A percentile compares a stretch with the other conserved stretches of the same genome.
Evolutionary conservation across 2,888 invertebrate genomes (phyloP).

Genomic region (Ophioninae sp.): DNA sequence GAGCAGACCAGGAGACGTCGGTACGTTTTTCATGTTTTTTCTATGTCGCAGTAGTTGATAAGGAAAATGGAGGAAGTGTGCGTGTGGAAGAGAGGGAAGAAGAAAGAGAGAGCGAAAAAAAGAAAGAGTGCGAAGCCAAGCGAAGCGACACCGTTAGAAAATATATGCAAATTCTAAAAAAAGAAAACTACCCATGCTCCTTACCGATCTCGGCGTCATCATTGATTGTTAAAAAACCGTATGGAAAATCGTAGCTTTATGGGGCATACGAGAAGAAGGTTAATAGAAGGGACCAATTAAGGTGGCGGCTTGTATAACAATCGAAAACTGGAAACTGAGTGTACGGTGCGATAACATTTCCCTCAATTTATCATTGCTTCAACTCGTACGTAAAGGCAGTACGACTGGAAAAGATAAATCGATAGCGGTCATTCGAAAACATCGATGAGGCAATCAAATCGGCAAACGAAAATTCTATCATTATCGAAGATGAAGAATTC

Average conservation of each 20-base stretch:
- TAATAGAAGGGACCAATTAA: neutral
- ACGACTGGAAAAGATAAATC: conserved; percentile 7
- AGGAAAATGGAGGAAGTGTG: neutral
- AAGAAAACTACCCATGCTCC: neutral
- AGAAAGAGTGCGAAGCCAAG: conserved; percentile 12
- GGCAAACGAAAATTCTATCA: neutral
- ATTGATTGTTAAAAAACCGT: neutral
- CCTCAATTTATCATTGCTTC: neutral
- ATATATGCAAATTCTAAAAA: neutral
- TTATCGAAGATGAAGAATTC: neutral
- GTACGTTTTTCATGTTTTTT: conserved; percentile 62
- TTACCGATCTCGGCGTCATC: neutral
- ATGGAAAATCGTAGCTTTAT: neutral
- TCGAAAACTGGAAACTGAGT: conserved; percentile 54
- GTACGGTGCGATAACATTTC: conserved; percentile 25
- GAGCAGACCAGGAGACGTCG: conserved; percentile 80
- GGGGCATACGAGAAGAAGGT: conserved; percentile 9
- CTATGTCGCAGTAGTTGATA: neutral
- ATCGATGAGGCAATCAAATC: conserved; percentile 13
- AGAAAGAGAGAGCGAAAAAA: neutral
- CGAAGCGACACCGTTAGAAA: conserved; percentile 4
- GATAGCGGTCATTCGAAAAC: conserved; percentile 25
- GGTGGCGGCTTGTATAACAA: conserved; percentile 31
- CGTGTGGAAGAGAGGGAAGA: neutral
- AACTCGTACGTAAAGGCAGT: neutral